Percentiles rank a stretch among this genome's conserved stretches.
Evolutionary conservation across 2,888 invertebrate species (phyloP).

Genomic region (Vanessa cardui): DNA sequence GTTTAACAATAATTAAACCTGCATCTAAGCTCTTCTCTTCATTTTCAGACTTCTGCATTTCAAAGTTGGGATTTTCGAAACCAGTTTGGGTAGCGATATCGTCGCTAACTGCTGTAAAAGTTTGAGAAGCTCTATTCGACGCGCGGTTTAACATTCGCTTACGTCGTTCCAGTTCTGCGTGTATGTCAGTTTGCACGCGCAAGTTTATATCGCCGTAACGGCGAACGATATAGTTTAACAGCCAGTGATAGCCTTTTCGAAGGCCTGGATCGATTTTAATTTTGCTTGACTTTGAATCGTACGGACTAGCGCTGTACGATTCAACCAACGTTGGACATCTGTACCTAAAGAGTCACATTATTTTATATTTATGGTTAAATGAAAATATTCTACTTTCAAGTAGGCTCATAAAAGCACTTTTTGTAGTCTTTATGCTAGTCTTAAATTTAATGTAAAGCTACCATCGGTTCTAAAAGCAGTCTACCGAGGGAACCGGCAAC

Average conservation of each 20-base stretch:
- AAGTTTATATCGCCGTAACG: conserved; percentile 85
- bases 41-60: conserved; percentile 48
- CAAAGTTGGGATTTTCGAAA: conserved; percentile 76
- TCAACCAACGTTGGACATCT: conserved; percentile 92
- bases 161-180: conserved; percentile 79
- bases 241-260: conserved; percentile 87
- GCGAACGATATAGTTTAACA: conserved; percentile 86
- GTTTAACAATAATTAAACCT: conserved; percentile 71
- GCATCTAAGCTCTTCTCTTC: conserved; percentile 49
- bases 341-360: conserved; percentile 65
- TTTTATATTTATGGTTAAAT: too few species aligned
- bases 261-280: conserved; percentile 86
- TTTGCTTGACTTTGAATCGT: conserved; percentile 62
- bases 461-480: too few species aligned
- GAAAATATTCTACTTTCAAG: too few species aligned
- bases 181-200: conserved; percentile 85
- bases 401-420: too few species aligned
- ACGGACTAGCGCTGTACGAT: conserved; percentile 83
- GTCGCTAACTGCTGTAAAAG: conserved; percentile 62
- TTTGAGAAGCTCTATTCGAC: conserved; percentile 63
- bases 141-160: conserved; percentile 65
- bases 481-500: too few species aligned
- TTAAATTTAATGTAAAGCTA: too few species aligned
- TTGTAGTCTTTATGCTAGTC: too few species aligned
- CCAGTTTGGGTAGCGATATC: conserved; percentile 74